Base-by-base conservation (phyloP, 2,113 vertebrate species). In the Solea senegalensis region DNA sequence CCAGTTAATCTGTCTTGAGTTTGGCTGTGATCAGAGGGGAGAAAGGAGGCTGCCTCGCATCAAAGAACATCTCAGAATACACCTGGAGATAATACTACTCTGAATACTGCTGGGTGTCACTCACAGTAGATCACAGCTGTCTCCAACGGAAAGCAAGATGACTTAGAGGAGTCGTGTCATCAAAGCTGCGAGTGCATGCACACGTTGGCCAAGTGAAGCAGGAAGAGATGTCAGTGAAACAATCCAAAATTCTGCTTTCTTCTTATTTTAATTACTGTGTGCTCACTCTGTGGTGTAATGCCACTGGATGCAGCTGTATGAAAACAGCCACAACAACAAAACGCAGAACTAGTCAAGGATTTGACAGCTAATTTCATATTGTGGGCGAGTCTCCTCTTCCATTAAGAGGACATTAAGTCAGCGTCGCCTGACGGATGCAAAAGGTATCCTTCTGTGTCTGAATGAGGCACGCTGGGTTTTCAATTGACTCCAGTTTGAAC, bases 1-100 rank as follows among this genome's bases (percentile, higher is more conserved):
- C 76, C 76, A 73, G 65, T 76, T 87, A 90, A 91, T 92, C 87
- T 89, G 88, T 72, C 63, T 84, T 77, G 84, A 86, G 86, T 86
- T 86, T 86, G 87, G 49, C 85, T 86, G 87, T 77, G 86, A 90
- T 90, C 84, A 86, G 71, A 85, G 80, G 63, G 82, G 71, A 84
- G 86, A 87, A 78, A 67, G 74, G 83, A 76, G 76, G 75, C 82
- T 74, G 84, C 80, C 76, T 82, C 77, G 72, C 80, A 81, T 88
- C 86, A 90, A 84, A 92, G 86, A 69, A 82, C 63, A 87, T 86
- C 84, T 78, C 73, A 68, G 82, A 81, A 84, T 85, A 82, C 86
- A 92, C 87, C 89, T 85, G 86, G 78, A 88, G 85, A 89, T 86
- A 86, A 88, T 85, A 66, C 82, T 48, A 65, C 72, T 72, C 71